Evolutionary conservation across 2,888 invertebrate genomes (phyloP).

Genomic region (Acrocera orbiculus): DNA sequence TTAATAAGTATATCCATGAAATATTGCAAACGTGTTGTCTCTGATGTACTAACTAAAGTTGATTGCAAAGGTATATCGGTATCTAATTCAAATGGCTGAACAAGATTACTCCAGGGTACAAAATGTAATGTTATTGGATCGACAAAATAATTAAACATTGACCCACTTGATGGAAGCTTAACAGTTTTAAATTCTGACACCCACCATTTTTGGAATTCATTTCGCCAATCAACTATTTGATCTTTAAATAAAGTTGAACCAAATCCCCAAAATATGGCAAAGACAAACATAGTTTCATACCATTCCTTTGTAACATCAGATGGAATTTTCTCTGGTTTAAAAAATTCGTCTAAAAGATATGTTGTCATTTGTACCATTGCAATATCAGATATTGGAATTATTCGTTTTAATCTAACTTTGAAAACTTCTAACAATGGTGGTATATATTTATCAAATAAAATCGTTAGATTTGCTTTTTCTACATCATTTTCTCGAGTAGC

Average conservation of each 20-base stretch:
- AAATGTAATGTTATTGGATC: conserved; percentile 74
- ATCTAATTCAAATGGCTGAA: conserved; percentile 64
- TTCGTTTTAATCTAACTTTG: conserved; percentile 57
- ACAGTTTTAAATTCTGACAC: conserved; percentile 78
- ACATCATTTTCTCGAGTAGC: conserved; percentile 52
- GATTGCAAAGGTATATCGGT: conserved; percentile 68
- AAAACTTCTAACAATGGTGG: conserved; percentile 65
- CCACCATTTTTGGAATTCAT: conserved; percentile 94
- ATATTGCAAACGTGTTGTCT: conserved; percentile 72
- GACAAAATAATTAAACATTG: conserved; percentile 78
- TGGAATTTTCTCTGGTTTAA: conserved; percentile 65
- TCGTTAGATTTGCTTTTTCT: conserved; percentile 63
- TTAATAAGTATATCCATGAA: conserved; percentile 72
- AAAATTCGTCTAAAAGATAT: conserved; percentile 65
- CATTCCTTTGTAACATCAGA: conserved; percentile 83
- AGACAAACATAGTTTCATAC: conserved; percentile 82
- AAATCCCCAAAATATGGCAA: conserved; percentile 82
- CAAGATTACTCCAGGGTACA: conserved; percentile 69
- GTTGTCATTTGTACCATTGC: conserved; percentile 80
- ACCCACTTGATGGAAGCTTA: conserved; percentile 68
- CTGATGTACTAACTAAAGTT: conserved; percentile 65
- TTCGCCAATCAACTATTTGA: conserved; percentile 76
- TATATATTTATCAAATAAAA: conserved; percentile 87
- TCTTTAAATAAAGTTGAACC: conserved; percentile 85
- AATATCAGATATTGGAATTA: conserved; percentile 80